Evolutionary conservation across 2,888 invertebrate genomes (phyloP), one percentile per base, ranked within the genome.

Genomic region (Xanthorhoe spadicearia): DNA sequence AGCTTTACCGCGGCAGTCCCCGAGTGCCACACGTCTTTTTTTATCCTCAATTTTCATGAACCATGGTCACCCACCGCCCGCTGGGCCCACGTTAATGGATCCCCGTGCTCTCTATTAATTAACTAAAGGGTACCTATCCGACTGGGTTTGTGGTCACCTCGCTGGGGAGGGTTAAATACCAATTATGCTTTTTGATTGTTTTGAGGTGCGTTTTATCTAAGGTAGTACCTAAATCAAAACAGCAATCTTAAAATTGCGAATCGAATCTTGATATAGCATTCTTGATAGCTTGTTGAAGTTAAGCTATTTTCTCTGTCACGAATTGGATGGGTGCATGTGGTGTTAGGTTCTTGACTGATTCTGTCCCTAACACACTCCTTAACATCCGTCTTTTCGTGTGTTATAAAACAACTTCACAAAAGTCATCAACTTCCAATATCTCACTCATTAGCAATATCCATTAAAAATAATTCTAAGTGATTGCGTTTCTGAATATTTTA

Each of bases 81-180:
- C 72, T 72, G 74, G 19, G 74, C 64, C 68, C 66, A 51, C 64
- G 69, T 66, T 74, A 74, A 72, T 71, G 69, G 73, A 71, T 71
- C 71, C 69, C 61, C 59, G 64, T 64, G 63, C 69, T 69, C 69
- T 69, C 68, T 68, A 71, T 68, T 68, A 73, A 72, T 74, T 74
- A 72, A 70, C 54, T 51, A 65, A 69, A 68, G 70, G 69, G 66
- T 67, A 65, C 58, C 63, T 64, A 58, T 56, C 55, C 50, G 53
- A 58, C 61, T 64, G 56, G 63, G 63, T 69, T 72, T 70, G 72
- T 65, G 71, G 73, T 70, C 73, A 73, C 58, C 65, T 61, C 23
- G 50, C 66, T 64, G 28, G 53, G 60, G 51, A 52, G 55, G 59
- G 62, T 67, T 63, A 60, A 63, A 60, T 61, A 50, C 56, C 60